Conservation (phyloP, 2,113 vertebrate species). For the Mormyrus lacerda region DNA sequence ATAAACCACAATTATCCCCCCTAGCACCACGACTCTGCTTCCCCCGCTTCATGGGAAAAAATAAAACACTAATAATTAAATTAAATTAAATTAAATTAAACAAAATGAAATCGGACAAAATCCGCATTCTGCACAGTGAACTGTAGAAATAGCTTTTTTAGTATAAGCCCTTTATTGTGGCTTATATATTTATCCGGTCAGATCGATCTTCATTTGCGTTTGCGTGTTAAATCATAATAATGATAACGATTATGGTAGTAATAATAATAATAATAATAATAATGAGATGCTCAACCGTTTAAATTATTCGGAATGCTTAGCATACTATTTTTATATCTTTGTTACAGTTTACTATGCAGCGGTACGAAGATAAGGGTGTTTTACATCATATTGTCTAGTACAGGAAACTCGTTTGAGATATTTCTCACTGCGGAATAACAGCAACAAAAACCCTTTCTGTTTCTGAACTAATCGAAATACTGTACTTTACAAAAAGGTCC, state of each 20-base stretch:
- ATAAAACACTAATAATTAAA: background rate
- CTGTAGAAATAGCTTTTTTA: constrained; percentile 18
- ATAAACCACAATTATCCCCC: constrained; percentile 22
- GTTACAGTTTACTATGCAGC: constrained; percentile 26
- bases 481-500: constrained; percentile 26
- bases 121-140: constrained; percentile 4
- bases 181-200: constrained; percentile 5
- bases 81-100: background rate
- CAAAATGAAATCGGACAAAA: constrained; percentile 1
- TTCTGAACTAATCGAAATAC: constrained; percentile 39
- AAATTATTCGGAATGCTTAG: constrained; percentile 32
- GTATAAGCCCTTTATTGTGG: constrained; percentile 25
- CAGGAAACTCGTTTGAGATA: constrained; percentile 36
- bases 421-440: constrained; percentile 32
- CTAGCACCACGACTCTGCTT: constrained; percentile 4
- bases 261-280: background rate
- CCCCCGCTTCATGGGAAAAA: background rate
- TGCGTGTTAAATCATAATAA: constrained; percentile 34
- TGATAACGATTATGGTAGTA: background rate
- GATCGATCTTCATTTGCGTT: constrained; percentile 30
- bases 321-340: constrained; percentile 24
- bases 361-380: constrained; percentile 9
- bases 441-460: constrained; percentile 37
- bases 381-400: constrained; percentile 12
- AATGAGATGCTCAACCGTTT: background rate